Evolutionary conservation across 1,140 invertebrate species (phyloP), one percentile per base, ranked within the genome.

Genomic region (Eumeta japonica): DNA sequence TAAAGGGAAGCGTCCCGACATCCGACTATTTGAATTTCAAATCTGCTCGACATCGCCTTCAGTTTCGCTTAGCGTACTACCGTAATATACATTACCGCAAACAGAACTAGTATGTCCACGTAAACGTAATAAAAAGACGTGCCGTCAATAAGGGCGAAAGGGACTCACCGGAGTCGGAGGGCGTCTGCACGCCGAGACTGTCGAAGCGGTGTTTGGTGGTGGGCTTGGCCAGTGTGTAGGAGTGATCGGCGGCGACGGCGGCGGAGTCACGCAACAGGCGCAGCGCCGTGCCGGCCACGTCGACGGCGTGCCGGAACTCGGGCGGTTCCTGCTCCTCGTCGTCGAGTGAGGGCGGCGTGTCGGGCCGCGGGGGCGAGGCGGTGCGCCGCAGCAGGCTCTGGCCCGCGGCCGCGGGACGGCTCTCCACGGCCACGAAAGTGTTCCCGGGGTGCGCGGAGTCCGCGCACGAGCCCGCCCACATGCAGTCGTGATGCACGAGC

Each of bases 81-180:
- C n/a, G n/a, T n/a, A n/a, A n/a, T n/a, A n/a, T n/a, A n/a, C n/a
- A n/a, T n/a, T n/a, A n/a, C n/a, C n/a, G n/a, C n/a, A n/a, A n/a
- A n/a, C n/a, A n/a, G n/a, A n/a, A n/a, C n/a, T n/a, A n/a, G n/a
- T n/a, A n/a, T n/a, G n/a, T n/a, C n/a, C n/a, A n/a, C n/a, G n/a
- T n/a, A n/a, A n/a, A n/a, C n/a, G n/a, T n/a, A n/a, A n/a, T n/a
- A n/a, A n/a, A n/a, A n/a, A n/a, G n/a, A n/a, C n/a, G n/a, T n/a
- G n/a, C n/a, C n/a, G n/a, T n/a, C n/a, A n/a, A n/a, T n/a, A n/a
- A n/a, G n/a, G n/a, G n/a, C n/a, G n/a, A n/a, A n/a, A n/a, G n/a
- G n/a, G 10, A 10, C 85, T 85, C 71, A 87, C 90, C 88, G 36
- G 89, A 90, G 79, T 92, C 89, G 2, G 89, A 91, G 29, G 89